Evolutionary conservation across 2,113 vertebrate genomes (phyloP).

Genomic region (Grantiella picta): DNA sequence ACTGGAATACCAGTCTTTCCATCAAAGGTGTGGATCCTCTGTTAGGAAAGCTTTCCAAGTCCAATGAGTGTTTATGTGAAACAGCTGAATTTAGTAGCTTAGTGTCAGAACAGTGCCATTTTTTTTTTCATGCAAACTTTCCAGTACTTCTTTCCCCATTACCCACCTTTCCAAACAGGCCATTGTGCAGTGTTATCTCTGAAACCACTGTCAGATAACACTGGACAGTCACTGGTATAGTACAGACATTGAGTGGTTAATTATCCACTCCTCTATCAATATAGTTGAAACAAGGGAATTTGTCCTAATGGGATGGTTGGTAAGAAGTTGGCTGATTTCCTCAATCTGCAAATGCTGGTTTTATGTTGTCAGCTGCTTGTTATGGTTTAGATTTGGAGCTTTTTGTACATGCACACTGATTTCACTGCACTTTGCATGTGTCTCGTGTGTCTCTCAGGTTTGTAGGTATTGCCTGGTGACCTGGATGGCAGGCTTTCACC

Average conservation of each 20-base stretch:
- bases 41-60: neutral
- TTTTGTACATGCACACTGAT: neutral
- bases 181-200: constrained; percentile 13
- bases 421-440: neutral
- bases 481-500: neutral
- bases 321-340: neutral
- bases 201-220: neutral
- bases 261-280: constrained; percentile 7
- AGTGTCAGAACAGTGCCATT: neutral
- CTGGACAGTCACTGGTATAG: neutral
- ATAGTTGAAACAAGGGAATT: neutral
- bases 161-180: neutral
- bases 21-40: neutral
- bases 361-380: neutral
- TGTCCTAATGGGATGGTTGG: neutral
- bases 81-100: neutral
- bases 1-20: neutral
- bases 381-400: neutral
- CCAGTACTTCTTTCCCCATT: neutral
- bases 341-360: neutral
- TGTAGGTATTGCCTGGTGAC: neutral
- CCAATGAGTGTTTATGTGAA: neutral
- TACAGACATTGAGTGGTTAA: neutral
- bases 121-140: neutral
- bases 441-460: neutral